A percentile compares a stretch with the other conserved stretches of the same genome.
Conservation (phyloP, 2,113 vertebrate species). For the Ctenomys sociabilis region DNA sequence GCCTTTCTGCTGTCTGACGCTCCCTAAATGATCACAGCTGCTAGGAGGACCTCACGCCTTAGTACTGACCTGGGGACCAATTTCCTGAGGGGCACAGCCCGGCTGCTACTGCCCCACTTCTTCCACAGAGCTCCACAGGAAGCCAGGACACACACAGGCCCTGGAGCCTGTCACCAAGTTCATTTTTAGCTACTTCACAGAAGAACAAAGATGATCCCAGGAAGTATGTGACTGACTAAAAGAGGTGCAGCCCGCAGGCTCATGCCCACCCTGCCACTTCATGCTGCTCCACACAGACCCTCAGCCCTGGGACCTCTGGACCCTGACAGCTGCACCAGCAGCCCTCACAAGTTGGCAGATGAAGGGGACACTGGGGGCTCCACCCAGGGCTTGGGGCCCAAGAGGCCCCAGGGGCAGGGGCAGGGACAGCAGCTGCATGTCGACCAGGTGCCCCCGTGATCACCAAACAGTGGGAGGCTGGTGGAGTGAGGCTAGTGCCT, state of each 20-base stretch:
- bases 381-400: not conserved
- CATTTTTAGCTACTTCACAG: not conserved
- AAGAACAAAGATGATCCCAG: not conserved
- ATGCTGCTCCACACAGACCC: not conserved
- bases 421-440: not conserved
- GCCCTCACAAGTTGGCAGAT: not conserved
- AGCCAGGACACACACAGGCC: not conserved
- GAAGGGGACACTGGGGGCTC: no score
- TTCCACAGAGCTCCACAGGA: not conserved
- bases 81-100: not conserved
- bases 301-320: not conserved
- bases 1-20: not conserved
- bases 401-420: not conserved
- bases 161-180: rapidly evolving
- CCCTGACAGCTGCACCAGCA: rapidly evolving
- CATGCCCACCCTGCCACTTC: not conserved
- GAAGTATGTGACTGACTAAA: not conserved
- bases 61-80: not conserved
- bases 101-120: not conserved
- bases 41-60: not conserved
- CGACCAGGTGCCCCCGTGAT: not conserved
- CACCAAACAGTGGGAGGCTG: not conserved
- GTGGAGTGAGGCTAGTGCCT: not conserved
- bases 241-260: no score
- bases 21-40: rapidly evolving